These are phyloP conservation scores for Galago senegalensis DNA, from an alignment of 2,797 vertebrate genomes.

Conservation along the genomic window DNA sequence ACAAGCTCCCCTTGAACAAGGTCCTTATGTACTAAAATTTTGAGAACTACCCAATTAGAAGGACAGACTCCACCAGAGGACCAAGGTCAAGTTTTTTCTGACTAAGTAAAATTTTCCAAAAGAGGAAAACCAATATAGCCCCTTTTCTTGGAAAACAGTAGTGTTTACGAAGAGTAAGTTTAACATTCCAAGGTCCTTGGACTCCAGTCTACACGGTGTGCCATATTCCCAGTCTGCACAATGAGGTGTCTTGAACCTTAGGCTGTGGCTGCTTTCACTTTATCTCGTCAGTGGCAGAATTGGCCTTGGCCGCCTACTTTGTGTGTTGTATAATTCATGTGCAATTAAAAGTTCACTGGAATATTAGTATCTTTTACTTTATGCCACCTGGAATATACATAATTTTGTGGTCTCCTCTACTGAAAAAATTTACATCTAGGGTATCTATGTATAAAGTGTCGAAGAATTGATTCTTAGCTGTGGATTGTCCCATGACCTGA, in stretches of 20 bases:
- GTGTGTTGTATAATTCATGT: not conserved
- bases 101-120: conserved; percentile 23
- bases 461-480: not conserved
- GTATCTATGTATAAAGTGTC: not conserved
- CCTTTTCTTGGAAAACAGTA: conserved; percentile 6
- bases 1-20: not conserved
- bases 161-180: conserved; percentile 7
- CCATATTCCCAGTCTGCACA: not conserved
- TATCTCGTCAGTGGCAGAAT: not conserved
- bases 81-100: not conserved
- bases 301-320: not conserved
- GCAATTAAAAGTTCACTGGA: conserved; percentile 5
- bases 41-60: not conserved
- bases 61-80: conserved; percentile 31
- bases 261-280: not conserved
- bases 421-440: accelerated
- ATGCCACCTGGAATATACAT: not conserved
- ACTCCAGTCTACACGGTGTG: no score
- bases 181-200: not conserved
- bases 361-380: not conserved
- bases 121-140: not conserved
- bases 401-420: not conserved
- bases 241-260: not conserved
- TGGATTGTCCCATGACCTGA: not conserved
- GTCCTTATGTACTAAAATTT: not conserved